Evolutionary conservation across 2,113 vertebrate species (phyloP).

Genomic region (Oncorhynchus masou): DNA sequence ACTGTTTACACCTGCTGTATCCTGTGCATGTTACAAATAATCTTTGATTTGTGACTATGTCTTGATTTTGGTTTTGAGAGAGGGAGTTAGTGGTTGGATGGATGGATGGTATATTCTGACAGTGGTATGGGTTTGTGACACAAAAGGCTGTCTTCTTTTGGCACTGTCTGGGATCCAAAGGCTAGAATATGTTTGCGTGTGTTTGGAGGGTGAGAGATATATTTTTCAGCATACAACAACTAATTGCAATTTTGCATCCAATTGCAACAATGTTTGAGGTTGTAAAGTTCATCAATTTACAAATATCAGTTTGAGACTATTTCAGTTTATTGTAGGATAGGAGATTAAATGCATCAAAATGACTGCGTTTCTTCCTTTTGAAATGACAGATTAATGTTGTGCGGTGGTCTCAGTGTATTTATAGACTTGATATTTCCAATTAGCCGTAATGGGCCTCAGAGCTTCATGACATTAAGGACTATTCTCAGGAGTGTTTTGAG

Average conservation of each 20-base stretch:
- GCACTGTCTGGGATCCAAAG: not conserved
- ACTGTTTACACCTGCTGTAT: too few species aligned
- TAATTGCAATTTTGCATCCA: not conserved
- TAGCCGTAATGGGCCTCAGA: slow-evolving; percentile 20
- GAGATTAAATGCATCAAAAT: not conserved
- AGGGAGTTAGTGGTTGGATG: not conserved
- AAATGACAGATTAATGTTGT: not conserved
- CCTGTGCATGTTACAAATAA: too few species aligned
- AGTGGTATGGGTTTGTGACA: not conserved
- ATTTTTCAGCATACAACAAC: not conserved
- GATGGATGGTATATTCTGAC: not conserved
- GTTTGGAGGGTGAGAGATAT: not conserved
- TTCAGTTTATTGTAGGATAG: not conserved
- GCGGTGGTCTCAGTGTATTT: slow-evolving; percentile 27
- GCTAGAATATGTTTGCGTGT: not conserved
- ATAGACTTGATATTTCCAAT: slow-evolving; percentile 49
- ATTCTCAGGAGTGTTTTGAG: slow-evolving; percentile 45
- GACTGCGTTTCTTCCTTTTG: not conserved
- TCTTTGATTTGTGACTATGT: not conserved
- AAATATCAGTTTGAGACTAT: not conserved
- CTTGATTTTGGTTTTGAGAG: slow-evolving; percentile 43
- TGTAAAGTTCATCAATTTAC: not conserved
- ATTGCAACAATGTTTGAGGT: not conserved
- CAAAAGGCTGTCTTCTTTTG: not conserved
- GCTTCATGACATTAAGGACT: slow-evolving; percentile 30